These are phyloP conservation scores for Corythornis cristatus DNA, from an alignment of 2,113 vertebrate species.

Conservation along the genomic window DNA sequence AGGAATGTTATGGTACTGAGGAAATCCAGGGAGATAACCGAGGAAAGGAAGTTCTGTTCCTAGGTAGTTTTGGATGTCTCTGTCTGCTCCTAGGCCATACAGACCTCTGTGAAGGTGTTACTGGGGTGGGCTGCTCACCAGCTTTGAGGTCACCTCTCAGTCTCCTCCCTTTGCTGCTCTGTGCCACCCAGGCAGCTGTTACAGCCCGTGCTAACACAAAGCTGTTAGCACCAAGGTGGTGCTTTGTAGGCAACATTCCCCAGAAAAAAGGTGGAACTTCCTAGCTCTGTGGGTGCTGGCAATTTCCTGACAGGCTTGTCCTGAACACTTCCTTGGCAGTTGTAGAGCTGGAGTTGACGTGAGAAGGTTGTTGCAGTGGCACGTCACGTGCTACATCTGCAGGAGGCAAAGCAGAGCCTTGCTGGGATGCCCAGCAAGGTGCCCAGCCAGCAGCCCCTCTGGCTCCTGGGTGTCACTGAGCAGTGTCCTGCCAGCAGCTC, in stretches of 20 bases:
- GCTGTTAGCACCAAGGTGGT: neutral
- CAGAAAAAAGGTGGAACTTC: neutral
- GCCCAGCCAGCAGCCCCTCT: neutral
- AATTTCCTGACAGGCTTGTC: neutral
- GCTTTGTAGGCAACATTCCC: neutral
- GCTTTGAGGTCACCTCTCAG: neutral
- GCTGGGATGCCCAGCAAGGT: neutral
- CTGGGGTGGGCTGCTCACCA: neutral
- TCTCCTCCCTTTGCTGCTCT: neutral
- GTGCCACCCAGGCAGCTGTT: neutral
- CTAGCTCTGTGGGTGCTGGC: neutral
- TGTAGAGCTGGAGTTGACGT: neutral
- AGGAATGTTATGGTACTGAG: neutral
- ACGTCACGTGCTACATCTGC: neutral
- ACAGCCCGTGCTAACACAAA: accelerated
- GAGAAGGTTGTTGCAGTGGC: neutral
- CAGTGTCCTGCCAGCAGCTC: neutral
- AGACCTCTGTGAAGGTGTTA: neutral
- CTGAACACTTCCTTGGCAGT: neutral
- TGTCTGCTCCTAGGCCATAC: neutral
- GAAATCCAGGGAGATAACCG: accelerated
- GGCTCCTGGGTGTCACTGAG: neutral
- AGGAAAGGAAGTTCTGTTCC: neutral
- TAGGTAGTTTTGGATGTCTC: neutral
- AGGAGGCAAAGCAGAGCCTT: neutral